A percentile compares a stretch with the other conserved stretches of the same genome.
phyloP scores from a whole-genome alignment of 2,888 invertebrate species.

The Allophyes oxyacanthae region DNA sequence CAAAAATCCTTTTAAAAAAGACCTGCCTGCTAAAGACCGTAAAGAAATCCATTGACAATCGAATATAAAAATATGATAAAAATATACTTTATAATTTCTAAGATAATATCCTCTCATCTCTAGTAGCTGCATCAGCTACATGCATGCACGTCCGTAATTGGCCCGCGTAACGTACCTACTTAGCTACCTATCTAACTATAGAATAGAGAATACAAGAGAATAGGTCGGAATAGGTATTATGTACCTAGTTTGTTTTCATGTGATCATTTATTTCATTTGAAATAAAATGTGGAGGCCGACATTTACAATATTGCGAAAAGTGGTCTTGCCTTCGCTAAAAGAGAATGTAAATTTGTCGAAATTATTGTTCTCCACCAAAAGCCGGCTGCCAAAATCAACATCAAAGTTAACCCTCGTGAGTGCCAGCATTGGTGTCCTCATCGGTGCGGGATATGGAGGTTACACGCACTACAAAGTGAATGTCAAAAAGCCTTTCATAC shows the following conservation, averaged over 20 bases:
- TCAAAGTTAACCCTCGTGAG: constrained; percentile 89
- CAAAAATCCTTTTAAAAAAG: no score
- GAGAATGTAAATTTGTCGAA: constrained; percentile 71
- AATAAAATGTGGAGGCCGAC: constrained; percentile 81
- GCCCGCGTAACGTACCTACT: no score
- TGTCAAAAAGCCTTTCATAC: constrained; percentile 65
- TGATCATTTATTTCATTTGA: constrained; percentile 22
- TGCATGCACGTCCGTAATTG: no score
- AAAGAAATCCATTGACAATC: constrained; percentile 38
- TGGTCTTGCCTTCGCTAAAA: constrained; percentile 71
- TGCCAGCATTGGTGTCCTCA: constrained; percentile 88
- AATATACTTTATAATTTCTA: constrained; percentile 4
- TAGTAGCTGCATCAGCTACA: no score
- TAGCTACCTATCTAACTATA: no score
- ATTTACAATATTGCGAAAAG: constrained; percentile 74
- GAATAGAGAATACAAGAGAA: no score
- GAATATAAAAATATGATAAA: background rate
- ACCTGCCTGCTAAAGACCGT: no score
- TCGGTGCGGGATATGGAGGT: constrained; percentile 88
- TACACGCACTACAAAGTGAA: constrained; percentile 87
- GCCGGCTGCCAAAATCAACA: constrained; percentile 76
- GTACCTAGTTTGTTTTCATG: constrained; percentile 46
- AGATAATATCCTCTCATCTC: no score
- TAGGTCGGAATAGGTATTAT: no score
- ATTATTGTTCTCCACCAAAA: constrained; percentile 75